Evolutionary conservation across 1,140 invertebrate genomes (phyloP).

Genomic region (Rhynchophorus ferrugineus): DNA sequence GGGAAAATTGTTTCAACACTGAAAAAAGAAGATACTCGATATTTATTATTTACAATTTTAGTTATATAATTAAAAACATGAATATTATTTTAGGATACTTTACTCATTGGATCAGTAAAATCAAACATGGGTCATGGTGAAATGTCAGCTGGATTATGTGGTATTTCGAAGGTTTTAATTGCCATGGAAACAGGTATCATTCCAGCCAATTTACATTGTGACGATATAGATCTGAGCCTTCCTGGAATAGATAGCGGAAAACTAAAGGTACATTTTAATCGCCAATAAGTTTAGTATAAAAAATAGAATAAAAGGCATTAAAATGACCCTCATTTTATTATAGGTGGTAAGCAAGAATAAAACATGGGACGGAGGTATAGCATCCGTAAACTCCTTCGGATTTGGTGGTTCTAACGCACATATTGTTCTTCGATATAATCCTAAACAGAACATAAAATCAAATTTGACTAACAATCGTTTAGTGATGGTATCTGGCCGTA

Average conservation of each 20-base stretch:
- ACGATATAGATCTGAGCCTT: conserved; percentile 64
- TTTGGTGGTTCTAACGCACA: conserved; percentile 61
- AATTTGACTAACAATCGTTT: conserved; percentile 47
- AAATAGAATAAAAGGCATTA: too few relatives aligned
- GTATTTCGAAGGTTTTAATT: conserved; percentile 71
- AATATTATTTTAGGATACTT: conserved; percentile 43
- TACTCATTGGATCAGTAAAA: conserved; percentile 82
- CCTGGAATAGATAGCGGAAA: conserved; percentile 58
- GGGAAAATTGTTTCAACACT: too few relatives aligned
- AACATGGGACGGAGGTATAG: conserved; percentile 45
- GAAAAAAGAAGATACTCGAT: too few relatives aligned
- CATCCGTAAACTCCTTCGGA: conserved; percentile 52
- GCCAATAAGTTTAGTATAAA: too few relatives aligned
- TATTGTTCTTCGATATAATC: conserved; percentile 48
- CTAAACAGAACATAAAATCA: conserved; percentile 42
- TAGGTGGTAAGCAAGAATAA: conserved; percentile 54
- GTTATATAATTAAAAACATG: background rate
- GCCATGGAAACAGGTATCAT: conserved; percentile 58
- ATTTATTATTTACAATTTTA: too few relatives aligned
- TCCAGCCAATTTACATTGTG: conserved; percentile 65
- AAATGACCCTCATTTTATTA: too few relatives aligned
- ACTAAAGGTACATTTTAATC: conserved; percentile 55
- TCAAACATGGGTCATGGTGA: conserved; percentile 91
- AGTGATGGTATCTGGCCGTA: conserved; percentile 54
- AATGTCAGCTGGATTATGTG: conserved; percentile 77